Conservation (phyloP, 2,797 vertebrate genomes). For the Microctenopoma lineatum region DNA sequence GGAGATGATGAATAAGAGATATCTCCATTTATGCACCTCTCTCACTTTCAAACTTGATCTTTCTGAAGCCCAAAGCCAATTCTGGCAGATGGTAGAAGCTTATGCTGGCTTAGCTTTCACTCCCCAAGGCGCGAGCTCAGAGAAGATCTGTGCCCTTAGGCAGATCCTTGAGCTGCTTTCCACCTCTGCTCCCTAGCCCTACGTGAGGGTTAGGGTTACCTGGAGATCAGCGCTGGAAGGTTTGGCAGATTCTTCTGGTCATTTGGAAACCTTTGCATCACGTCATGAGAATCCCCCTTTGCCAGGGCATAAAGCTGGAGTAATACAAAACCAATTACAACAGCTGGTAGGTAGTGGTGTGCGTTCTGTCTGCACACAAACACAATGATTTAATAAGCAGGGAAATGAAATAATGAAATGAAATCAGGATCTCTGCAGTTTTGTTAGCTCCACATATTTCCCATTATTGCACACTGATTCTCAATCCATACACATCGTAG, state of each 20-base stretch:
- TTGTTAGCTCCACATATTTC: background rate
- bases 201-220: constrained; percentile 48
- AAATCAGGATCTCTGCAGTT: background rate
- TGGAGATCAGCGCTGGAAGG: constrained; percentile 62
- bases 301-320: constrained; percentile 26
- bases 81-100: constrained; percentile 77
- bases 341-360: too few species aligned
- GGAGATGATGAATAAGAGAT: constrained; percentile 56
- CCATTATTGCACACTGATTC: too few species aligned
- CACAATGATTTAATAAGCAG: background rate
- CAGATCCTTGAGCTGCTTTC: constrained; percentile 73
- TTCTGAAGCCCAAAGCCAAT: constrained; percentile 72
- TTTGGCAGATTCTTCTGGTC: constrained; percentile 47
- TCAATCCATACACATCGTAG: too few species aligned
- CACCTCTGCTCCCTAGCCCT: constrained; percentile 63
- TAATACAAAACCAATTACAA: background rate
- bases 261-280: constrained; percentile 38
- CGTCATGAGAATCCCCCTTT: constrained; percentile 63
- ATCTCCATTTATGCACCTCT: constrained; percentile 55
- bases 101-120: constrained; percentile 77
- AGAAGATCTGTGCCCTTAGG: constrained; percentile 77
- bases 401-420: constrained; percentile 1
- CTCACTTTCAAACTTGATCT: constrained; percentile 74
- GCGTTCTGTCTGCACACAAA: background rate
- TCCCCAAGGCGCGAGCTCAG: constrained; percentile 72